A percentile compares a stretch with the other conserved stretches of the same genome.
phyloP scores from a whole-genome alignment of 2,113 vertebrate species.

The Oenanthe oenanthe region DNA sequence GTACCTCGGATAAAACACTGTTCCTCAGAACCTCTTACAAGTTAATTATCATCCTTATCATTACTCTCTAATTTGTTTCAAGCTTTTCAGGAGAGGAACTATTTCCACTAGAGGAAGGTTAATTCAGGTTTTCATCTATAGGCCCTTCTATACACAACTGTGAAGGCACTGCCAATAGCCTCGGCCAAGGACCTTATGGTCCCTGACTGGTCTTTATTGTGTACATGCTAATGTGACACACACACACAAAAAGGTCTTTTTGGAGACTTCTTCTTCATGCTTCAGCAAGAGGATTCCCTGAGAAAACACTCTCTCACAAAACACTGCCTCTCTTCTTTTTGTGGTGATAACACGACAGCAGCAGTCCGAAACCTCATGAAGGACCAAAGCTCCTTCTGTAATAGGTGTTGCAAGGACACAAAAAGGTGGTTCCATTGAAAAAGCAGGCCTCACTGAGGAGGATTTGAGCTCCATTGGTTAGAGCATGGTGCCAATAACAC shows the following conservation, averaged over 20 bases:
- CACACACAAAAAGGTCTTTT: neutral
- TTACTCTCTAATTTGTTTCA: neutral
- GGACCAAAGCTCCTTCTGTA: neutral
- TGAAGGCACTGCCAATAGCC: neutral
- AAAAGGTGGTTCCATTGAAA: neutral
- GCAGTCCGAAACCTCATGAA: neutral
- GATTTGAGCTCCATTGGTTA: neutral
- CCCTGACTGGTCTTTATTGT: neutral
- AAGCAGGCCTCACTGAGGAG: neutral
- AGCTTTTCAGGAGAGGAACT: neutral
- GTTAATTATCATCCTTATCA: neutral
- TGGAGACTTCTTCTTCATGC: neutral
- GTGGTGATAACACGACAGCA: neutral
- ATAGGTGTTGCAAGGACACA: neutral
- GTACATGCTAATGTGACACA: neutral
- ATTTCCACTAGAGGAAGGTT: neutral
- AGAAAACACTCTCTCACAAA: neutral
- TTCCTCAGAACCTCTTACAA: neutral
- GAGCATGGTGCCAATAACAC: neutral
- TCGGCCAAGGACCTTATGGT: accelerated
- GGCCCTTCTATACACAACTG: neutral
- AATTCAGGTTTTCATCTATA: neutral
- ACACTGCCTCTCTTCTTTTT: neutral
- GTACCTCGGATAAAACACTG: neutral
- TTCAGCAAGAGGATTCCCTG: neutral